A percentile compares a stretch with the other conserved stretches of the same genome.
Evolutionary conservation across 2,797 vertebrate species (phyloP).

Genomic region (Gambusia yucatana): DNA sequence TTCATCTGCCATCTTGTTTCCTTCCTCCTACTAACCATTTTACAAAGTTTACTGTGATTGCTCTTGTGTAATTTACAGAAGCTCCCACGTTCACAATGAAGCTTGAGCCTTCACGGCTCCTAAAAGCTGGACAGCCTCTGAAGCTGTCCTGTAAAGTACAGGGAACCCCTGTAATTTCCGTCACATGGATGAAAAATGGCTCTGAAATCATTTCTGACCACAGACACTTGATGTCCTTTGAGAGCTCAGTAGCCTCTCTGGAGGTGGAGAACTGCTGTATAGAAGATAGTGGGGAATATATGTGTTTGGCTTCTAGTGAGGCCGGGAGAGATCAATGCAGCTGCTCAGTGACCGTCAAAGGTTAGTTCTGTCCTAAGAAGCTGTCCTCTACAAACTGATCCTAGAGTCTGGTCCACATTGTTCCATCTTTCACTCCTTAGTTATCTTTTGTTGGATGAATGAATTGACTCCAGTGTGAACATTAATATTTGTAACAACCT

Average conservation of each 20-base stretch:
- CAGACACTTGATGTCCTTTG: slow-evolving; percentile 84
- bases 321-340: slow-evolving; percentile 90
- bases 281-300: slow-evolving; percentile 91
- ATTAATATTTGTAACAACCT: neutral
- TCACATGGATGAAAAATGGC: slow-evolving; percentile 90
- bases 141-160: slow-evolving; percentile 89
- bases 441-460: neutral
- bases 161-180: slow-evolving; percentile 88
- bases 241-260: slow-evolving; percentile 82
- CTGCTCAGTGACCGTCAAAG: slow-evolving; percentile 85
- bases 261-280: slow-evolving; percentile 73
- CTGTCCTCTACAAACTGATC: neutral
- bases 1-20: slow-evolving; percentile 26
- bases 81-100: slow-evolving; percentile 89
- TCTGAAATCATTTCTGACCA: slow-evolving; percentile 84
- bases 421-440: neutral
- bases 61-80: slow-evolving; percentile 74
- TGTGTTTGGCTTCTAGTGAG: slow-evolving; percentile 90
- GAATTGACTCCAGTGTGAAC: neutral
- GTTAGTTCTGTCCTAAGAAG: slow-evolving; percentile 50
- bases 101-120: slow-evolving; percentile 84
- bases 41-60: slow-evolving; percentile 52
- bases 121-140: slow-evolving; percentile 85
- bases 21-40: slow-evolving; percentile 48
- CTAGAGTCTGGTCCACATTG: neutral